Base-by-base conservation (phyloP, 1,140 invertebrate genomes). In the Tetramorium simillimum region DNA sequence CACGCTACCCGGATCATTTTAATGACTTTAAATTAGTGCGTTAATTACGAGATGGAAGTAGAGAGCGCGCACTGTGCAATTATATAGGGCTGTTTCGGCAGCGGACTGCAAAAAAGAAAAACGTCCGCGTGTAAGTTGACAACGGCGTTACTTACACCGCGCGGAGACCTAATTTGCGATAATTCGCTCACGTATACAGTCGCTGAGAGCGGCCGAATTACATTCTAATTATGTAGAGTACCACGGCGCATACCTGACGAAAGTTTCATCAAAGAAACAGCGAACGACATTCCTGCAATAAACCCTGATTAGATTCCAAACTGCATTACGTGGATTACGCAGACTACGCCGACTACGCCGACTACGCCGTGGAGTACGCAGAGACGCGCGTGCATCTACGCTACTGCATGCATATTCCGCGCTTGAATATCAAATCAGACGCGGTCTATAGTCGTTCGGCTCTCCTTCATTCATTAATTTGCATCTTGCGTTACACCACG, bases 241-340 rank as follows among this genome's bases (percentile, higher is more conserved):
- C 73, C 73, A 46, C 82, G 58, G 51, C 73, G 82, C 73, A 85
- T 85, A 85, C 72, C 73, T 69, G 82, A 75, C 70, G 67, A 78
- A 85, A 85, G 82, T 85, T 85, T 62, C 82, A 67, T 85, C 82
- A 85, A 85, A 85, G 82, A 85, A 85, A 60, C 80, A 60, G 69
- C 73, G 58, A 78, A 85, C 56, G 70, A 63, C 73, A 78, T 63
- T 77, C 49, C 73, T 40, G 73, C 73, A 78, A 78, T 85, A 78
- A 78, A 77, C 73, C 73, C 73, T 85, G 60, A 85, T 85, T 85
- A 85, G 82, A 85, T 85, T 78, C 37, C 70, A 85, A 85, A 85
- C 82, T 85, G 37, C 33, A 51, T 78, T 78, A 63, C 73, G 33
- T 56, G 73, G 43, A 84, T 84, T 84, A 84, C 73, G 58, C 49